Evolutionary conservation across 2,888 invertebrate genomes (phyloP), one percentile per base, ranked within the genome.

Genomic region (Oconnorella tubifera): DNA sequence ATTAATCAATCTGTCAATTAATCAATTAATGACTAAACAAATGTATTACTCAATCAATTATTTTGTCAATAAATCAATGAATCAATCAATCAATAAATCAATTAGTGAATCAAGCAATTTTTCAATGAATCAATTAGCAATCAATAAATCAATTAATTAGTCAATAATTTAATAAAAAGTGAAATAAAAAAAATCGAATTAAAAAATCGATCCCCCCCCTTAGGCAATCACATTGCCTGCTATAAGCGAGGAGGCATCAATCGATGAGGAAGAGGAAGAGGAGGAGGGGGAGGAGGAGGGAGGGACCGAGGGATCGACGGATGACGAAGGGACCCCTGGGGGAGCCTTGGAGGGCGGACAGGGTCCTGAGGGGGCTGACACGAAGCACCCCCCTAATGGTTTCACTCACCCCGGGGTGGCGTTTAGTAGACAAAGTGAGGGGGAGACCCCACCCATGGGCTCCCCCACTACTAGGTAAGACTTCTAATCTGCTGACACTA

Each of bases 181-280:
- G 10, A 40, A 40, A 40, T 40, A 14, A 19, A 40, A 14, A 14
- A 40, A 40, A 40, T 40, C 10, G 10, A 40, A 14, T 19, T 10
- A 10, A 40, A 40, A 40, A 19, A 10, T 40, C 19, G 40, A 40
- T 40, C 10, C 10, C 40, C 19, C 10, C 40, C 10, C 40, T 10
- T 19, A 40, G 53, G 60, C 60, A 28, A 50, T 50, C 31, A 60
- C 60, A 48, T 51, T 60, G 27, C 60, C 60, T 23, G 60, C 60
- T 1, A 60, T 60, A 23, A 50, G 14, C n/a, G 60, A 60, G 31
- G 60, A 60, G 50, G 23, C 53, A 4, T 51, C 53, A 6, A 23
- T 51, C 14, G 53, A 51, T 6, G 53, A 51, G 25, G 53, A 51
- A 6, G 10, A 40, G 19, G 40, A 40, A 19, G 40, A 19, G 40